Evolutionary conservation across 2,113 vertebrate species (phyloP), one percentile per base, ranked within the genome.

Genomic region (Colossoma macropomum): DNA sequence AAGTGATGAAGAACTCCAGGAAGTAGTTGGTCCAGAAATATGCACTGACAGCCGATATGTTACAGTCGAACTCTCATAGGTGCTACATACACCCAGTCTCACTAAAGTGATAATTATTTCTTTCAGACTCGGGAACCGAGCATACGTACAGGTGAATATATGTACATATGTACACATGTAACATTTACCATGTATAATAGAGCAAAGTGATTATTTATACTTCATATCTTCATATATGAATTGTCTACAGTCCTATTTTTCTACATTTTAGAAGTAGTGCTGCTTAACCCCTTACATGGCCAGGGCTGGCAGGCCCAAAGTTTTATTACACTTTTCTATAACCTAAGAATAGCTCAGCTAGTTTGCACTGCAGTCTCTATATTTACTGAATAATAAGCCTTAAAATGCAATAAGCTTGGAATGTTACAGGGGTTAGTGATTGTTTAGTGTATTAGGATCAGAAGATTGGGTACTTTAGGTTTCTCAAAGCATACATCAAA

Each of bases 41-140:
- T 11, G 41, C 81, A 54, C 21, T 30, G 85, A 86, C 79, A 71
- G 79, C 48, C 69, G 19, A 73, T 71, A 82, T 72, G 77, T 74
- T 80, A 73, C 73, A 38, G 32, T 63, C 45, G 19, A 52, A 45
- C 21, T 75, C 62, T 77, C 71, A 56, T 54, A 73, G 76, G 63
- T 72, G 32, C 69, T 65, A 38, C 56, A 54, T 45, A n/a, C 41
- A 41, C 69, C 59, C 79, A 80, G 38, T 80, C 34, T 80, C 56
- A 73, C 19, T 23, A 41, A 80, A 38, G 34, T 50, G 71, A 62
- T 80, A 59, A 80, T 80, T 80, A 72, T 80, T 75, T 81, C 54
- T 56, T 34, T 68, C 23, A 75, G 45, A n/a, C 60, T 32, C 30
- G 34, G 65, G 62, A 30, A 27, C 59, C 7, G 6, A 13, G 10